phyloP scores from a whole-genome alignment of 2,888 invertebrate genomes.

The Agrotis clavis region DNA sequence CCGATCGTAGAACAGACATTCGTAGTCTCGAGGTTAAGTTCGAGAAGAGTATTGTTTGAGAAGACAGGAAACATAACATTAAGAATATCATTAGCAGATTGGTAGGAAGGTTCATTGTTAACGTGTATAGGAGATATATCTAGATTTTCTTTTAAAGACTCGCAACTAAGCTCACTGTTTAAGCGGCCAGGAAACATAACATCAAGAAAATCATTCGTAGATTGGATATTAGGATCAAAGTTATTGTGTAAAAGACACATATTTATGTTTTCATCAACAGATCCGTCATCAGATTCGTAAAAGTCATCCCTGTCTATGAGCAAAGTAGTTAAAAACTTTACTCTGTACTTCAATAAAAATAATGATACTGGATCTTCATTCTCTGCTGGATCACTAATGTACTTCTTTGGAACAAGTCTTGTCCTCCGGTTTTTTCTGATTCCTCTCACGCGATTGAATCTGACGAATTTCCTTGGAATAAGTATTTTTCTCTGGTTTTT shows the following conservation, averaged over 20 bases:
- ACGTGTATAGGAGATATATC: background rate
- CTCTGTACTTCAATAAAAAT: slow-evolving; percentile 5
- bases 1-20: background rate
- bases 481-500: background rate
- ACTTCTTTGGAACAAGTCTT: too few relatives aligned
- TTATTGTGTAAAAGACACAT: background rate
- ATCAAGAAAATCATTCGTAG: slow-evolving; percentile 4
- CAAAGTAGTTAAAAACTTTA: slow-evolving; percentile 7
- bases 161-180: slow-evolving; percentile 1
- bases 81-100: slow-evolving; percentile 1
- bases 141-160: background rate
- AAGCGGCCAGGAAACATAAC: background rate
- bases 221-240: background rate
- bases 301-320: slow-evolving; percentile 5
- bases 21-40: background rate
- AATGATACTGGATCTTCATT: slow-evolving; percentile 2
- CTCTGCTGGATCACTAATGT: too few relatives aligned
- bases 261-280: background rate
- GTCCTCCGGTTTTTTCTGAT: too few relatives aligned
- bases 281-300: background rate
- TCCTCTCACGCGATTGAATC: too few relatives aligned
- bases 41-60: background rate
- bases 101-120: background rate
- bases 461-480: too few relatives aligned
- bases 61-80: background rate